These are phyloP conservation scores for Harpegnathos saltator DNA, from an alignment of 1,140 invertebrate genomes.

Conservation along the genomic window DNA sequence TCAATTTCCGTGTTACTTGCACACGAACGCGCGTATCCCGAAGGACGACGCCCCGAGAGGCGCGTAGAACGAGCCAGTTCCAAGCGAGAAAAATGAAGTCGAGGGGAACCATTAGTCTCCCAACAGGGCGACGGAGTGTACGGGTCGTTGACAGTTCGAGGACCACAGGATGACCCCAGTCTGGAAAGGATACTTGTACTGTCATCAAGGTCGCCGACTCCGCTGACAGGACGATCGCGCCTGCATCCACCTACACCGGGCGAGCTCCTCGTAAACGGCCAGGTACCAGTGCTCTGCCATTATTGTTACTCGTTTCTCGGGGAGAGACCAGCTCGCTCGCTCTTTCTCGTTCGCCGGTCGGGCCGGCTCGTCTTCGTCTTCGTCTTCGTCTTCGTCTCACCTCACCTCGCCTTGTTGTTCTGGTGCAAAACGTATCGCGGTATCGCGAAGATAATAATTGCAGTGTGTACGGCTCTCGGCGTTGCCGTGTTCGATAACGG, in stretches of 20 bases:
- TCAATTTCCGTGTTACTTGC: not conserved
- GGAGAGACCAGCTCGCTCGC: not conserved
- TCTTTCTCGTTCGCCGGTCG: not conserved
- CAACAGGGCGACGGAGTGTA: conserved; percentile 85
- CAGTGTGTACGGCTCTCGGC: not conserved
- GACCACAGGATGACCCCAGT: conserved; percentile 75
- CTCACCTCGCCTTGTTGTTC: not conserved
- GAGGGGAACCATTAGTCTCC: conserved; percentile 75
- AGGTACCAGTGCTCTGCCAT: conserved; percentile 69
- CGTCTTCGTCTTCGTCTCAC: too few relatives aligned
- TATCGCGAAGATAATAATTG: not conserved
- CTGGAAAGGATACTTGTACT: conserved; percentile 74
- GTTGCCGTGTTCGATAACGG: not conserved
- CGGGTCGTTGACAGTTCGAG: conserved; percentile 83
- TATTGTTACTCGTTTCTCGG: too few relatives aligned
- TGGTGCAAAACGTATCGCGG: not conserved
- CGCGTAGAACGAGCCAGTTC: not conserved
- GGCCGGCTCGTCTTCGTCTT: too few relatives aligned
- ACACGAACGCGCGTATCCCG: too few relatives aligned
- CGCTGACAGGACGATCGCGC: conserved; percentile 62
- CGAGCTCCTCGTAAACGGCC: conserved; percentile 73
- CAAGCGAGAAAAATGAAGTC: conserved; percentile 29
- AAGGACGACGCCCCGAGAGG: not conserved
- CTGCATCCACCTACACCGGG: conserved; percentile 62
- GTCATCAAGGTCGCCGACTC: conserved; percentile 72